Evolutionary conservation across 2,888 invertebrate species (phyloP), one percentile per base, ranked within the genome.

Genomic region (Acleris emargana): DNA sequence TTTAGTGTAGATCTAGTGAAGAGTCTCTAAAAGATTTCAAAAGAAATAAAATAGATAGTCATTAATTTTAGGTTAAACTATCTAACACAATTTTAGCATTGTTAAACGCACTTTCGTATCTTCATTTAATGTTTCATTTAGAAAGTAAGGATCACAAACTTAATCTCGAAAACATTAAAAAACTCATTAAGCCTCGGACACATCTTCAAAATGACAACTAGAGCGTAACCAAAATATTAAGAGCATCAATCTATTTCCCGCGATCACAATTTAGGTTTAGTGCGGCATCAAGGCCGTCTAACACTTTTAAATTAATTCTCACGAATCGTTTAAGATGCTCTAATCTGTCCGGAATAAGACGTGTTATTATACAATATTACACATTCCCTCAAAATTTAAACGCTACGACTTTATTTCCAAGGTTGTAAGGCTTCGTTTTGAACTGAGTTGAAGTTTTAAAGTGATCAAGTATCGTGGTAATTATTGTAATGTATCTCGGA

Each of bases 281-380:
- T 75, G 71, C 77, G 75, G 76, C 77, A 70, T 76, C 80, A 85
- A 87, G 87, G 87, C 87, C 86, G 84, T 86, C 87, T 32, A 60
- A 83, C 78, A 82, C 85, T 77, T 81, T 80, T 75, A 84, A 86
- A 88, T 89, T 87, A 88, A 89, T 90, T 90, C 90, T 88, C 90
- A 89, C 89, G 83, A 77, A 76, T 77, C 79, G 82, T 73, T 84
- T 86, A 84, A 84, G 83, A 84, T 76, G 83, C 80, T 83, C 73
- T 80, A 82, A 81, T 83, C 81, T 78, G 78, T 78, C 79, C 74
- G 79, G 86, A 84, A 84, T 84, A 84, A 83, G 81, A 83, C 80
- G 76, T 76, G 78, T 82, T 77, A 76, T 77, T 76, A 71, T 63
- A 73, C 81, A 69, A 80, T 73, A 43, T 64, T 76, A 73, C 51